A percentile compares a stretch with the other conserved stretches of the same genome.
These are phyloP conservation scores for Clarias macrocephalus DNA, from an alignment of 2,113 vertebrate species.

Conservation along the genomic window DNA sequence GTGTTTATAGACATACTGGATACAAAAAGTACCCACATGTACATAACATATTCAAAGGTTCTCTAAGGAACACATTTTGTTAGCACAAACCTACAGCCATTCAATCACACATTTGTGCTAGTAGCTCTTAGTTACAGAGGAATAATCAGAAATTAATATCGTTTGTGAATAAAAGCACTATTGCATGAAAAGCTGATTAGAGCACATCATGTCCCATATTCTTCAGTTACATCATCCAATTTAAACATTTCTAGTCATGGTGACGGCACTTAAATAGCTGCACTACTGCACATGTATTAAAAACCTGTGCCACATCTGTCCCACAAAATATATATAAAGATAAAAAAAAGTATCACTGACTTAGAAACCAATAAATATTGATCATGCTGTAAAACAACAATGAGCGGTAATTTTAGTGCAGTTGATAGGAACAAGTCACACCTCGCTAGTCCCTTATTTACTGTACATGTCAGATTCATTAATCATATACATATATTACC, in stretches of 20 bases:
- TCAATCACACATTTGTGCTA: neutral
- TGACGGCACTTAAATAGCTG: neutral
- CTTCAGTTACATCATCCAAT: neutral
- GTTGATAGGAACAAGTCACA: neutral
- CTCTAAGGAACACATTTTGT: neutral
- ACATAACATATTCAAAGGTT: neutral
- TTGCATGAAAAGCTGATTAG: neutral
- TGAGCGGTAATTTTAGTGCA: neutral
- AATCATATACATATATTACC: neutral
- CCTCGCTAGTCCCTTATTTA: neutral
- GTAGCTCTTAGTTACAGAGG: neutral
- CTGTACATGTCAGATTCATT: neutral
- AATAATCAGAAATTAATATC: neutral
- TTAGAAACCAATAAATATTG: neutral
- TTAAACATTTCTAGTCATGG: neutral
- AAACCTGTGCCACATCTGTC: neutral
- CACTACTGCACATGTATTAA: neutral
- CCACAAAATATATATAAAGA: neutral
- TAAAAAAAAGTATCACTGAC: neutral
- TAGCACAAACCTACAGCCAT: neutral
- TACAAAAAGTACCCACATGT: neutral
- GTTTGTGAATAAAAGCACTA: neutral
- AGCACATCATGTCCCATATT: neutral
- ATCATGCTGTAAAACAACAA: neutral
- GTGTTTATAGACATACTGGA: neutral